phyloP scores from a whole-genome alignment of 2,888 invertebrate genomes.

The Amiota communis region DNA sequence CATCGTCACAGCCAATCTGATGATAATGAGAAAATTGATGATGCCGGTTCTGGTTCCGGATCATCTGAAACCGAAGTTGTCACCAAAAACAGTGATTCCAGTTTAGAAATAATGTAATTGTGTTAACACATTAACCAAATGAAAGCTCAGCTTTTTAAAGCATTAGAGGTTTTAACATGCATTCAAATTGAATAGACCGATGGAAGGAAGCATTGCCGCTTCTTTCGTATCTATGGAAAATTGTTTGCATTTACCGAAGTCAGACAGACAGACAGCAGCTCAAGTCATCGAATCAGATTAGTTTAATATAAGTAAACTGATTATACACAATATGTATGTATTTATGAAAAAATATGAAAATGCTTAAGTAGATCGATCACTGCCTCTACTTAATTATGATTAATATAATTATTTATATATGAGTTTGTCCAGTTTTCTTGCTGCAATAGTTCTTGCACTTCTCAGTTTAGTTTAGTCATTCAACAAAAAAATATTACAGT shows the following conservation, averaged over 20 bases:
- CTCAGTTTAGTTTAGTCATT: background rate
- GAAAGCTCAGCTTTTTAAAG: background rate
- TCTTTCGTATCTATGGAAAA: background rate
- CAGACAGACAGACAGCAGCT: background rate
- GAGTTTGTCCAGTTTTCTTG: background rate
- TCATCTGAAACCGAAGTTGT: conserved; percentile 83
- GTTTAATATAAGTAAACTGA: conserved; percentile 30
- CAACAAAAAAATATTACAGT: background rate
- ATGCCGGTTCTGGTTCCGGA: conserved; percentile 78
- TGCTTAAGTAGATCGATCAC: background rate
- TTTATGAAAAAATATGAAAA: background rate
- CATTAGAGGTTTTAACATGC: background rate
- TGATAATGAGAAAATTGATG: conserved; percentile 75
- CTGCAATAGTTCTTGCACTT: background rate
- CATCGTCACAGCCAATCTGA: conserved; percentile 72
- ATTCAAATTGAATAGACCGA: background rate
- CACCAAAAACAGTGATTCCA: conserved; percentile 84
- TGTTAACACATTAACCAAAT: conserved; percentile 25
- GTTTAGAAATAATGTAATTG: conserved; percentile 81
- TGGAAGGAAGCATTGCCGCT: conserved; percentile 4
- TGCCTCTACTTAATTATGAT: background rate
- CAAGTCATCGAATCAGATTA: conserved; percentile 27
- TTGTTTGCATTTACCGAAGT: background rate
- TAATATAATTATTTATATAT: background rate
- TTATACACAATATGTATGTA: background rate